Percentiles rank a stretch among this genome's conserved stretches.
These are phyloP conservation scores for Lucilia sericata DNA, from an alignment of 1,140 invertebrate species.

Conservation along the genomic window DNA sequence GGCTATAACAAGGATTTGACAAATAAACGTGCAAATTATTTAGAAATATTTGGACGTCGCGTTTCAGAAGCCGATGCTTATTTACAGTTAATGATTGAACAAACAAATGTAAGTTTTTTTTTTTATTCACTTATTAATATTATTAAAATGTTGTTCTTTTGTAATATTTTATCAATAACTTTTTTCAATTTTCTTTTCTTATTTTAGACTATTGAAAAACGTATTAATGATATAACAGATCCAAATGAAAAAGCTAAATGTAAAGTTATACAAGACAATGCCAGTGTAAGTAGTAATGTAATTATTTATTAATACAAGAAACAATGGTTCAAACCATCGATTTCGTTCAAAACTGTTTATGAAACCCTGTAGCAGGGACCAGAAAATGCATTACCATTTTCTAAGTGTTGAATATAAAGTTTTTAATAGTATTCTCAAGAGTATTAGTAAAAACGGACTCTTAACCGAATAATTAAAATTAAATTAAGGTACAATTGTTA, in stretches of 20 bases:
- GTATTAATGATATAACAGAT: conserved; percentile 76
- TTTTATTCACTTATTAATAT: too few relatives aligned
- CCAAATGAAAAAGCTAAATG: conserved; percentile 76
- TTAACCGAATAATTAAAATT: too few relatives aligned
- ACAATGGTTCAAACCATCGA: too few relatives aligned
- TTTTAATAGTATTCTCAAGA: too few relatives aligned
- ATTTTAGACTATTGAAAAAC: conserved; percentile 74
- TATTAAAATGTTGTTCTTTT: too few relatives aligned
- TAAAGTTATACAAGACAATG: conserved; percentile 72
- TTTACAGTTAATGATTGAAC: conserved; percentile 95
- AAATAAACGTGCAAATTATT: conserved; percentile 64
- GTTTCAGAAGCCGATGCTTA: conserved; percentile 96
- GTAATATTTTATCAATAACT: conserved; percentile 48
- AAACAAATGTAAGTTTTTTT: conserved; percentile 78
- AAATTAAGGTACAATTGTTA: too few relatives aligned
- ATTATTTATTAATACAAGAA: too few relatives aligned
- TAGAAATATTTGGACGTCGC: conserved; percentile 83
- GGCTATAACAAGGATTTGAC: conserved; percentile 64
- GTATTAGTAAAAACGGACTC: too few relatives aligned
- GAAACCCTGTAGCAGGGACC: too few relatives aligned
- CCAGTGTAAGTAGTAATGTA: conserved; percentile 61
- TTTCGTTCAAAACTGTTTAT: too few relatives aligned
- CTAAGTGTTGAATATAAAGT: too few relatives aligned
- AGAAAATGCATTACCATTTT: too few relatives aligned
- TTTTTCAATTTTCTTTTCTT: conserved; percentile 37